Evolutionary conservation across 2,888 invertebrate genomes (phyloP).

Genomic region (Orthonychiurus folsomi): DNA sequence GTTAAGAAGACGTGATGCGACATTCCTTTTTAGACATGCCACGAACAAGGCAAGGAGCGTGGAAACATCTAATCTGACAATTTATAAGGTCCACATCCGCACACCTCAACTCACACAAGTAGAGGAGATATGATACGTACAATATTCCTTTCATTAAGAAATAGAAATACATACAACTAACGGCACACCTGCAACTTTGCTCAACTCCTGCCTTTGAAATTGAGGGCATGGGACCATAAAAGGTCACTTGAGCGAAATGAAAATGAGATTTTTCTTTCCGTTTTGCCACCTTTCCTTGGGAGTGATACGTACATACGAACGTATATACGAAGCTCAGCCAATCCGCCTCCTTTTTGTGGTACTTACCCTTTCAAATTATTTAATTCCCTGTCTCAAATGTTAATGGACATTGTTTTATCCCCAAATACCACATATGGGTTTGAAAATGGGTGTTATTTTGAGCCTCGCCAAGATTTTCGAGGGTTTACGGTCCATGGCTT

Average conservation of each 20-base stretch:
- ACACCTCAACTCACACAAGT: not conserved
- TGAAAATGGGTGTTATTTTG: not conserved
- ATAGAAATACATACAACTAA: too few species aligned
- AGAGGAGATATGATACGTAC: too few species aligned
- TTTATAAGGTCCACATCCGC: not conserved
- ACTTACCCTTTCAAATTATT: not conserved
- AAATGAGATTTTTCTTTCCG: not conserved
- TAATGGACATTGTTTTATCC: not conserved
- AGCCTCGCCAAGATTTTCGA: not conserved
- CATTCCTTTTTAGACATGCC: not conserved
- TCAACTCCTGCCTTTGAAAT: not conserved
- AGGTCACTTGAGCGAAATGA: not conserved
- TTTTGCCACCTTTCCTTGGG: not conserved
- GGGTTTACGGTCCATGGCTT: not conserved
- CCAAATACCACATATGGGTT: too few species aligned
- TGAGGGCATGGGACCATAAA: not conserved
- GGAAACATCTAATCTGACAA: not conserved
- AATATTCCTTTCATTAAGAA: too few species aligned
- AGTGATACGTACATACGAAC: too few species aligned
- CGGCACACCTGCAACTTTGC: not conserved
- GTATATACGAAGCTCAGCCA: not conserved
- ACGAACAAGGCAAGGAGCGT: too few species aligned
- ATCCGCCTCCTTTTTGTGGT: too few species aligned
- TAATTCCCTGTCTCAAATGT: not conserved
- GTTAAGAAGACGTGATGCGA: not conserved